Evolutionary conservation across 1,140 invertebrate genomes (phyloP), one percentile per base, ranked within the genome.

Genomic region (Coelopa frigida): DNA sequence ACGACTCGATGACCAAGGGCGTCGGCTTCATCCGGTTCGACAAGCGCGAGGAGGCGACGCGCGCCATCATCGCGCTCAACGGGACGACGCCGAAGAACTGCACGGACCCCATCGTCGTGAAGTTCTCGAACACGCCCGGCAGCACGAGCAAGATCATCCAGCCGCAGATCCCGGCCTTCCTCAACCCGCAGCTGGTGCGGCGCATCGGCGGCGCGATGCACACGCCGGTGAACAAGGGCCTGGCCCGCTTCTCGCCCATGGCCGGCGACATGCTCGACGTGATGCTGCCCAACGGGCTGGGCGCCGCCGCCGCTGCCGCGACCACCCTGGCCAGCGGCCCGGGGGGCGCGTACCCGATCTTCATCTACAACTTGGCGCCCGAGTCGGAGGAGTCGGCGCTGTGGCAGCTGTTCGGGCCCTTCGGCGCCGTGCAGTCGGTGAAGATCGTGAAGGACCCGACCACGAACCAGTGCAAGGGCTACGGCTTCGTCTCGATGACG

Each of bases 401-500:
- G 47, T 99, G 96, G 96, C 93, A 98, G 73, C 74, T 99, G 50
- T 99, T 99, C 71, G 96, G 95, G 40, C 96, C 96, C 37, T 99
- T 98, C 73, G 96, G 96, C 61, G 96, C 95, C 59, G 96, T 99
- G 59, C 92, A 98, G 72, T 94, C 87, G 60, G 95, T 99, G 51
- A 98, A 98, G 77, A 89, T 95, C 55, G 96, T 98, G 61, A 87
- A 94, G 61, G 96, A 98, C 75, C 82, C 92, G 65, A 88, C 95
- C 71, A 95, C 94, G 55, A 94, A 96, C 77, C 97, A 98, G 75
- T 98, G 95, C 81, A 98, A 98, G 78, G 96, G 96, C 53, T 98
- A 97, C 71, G 96, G 94, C 31, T 98, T 98, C 73, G 94, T 99
- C 29, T 98, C 94, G 50, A 99, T 99, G 96, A 94, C 94, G 70